Evolutionary conservation across 2,888 invertebrate species (phyloP).

Genomic region (Caenorhabditis virilis): DNA sequence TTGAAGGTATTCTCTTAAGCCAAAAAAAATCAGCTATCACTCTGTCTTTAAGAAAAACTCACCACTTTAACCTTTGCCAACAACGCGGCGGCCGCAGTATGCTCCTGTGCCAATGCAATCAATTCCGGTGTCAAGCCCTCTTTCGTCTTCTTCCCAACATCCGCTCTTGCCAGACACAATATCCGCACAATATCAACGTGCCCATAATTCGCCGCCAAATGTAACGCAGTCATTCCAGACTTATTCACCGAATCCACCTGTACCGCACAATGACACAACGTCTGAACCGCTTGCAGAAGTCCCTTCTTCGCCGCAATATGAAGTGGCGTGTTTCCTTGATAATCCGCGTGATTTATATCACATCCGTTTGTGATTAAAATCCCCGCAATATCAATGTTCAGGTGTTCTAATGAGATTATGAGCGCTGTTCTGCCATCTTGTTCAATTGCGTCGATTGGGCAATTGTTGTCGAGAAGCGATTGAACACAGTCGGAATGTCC

Average conservation of each 20-base stretch:
- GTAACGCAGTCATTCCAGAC: constrained; percentile 73
- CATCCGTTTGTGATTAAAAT: constrained; percentile 75
- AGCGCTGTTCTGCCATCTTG: constrained; percentile 74
- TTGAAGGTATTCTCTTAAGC: too few species aligned
- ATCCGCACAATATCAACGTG: constrained; percentile 78
- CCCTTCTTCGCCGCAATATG: constrained; percentile 75
- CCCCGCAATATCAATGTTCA: constrained; percentile 73
- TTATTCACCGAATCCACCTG: constrained; percentile 76
- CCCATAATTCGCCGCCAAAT: constrained; percentile 78
- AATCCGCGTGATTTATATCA: constrained; percentile 72
- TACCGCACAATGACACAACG: constrained; percentile 75
- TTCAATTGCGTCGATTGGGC: constrained; percentile 72
- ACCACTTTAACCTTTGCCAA: constrained; percentile 76
- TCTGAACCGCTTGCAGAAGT: constrained; percentile 73
- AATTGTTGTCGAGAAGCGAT: constrained; percentile 72
- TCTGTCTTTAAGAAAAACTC: too few species aligned
- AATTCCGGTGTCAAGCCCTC: constrained; percentile 80
- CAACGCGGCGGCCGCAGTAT: constrained; percentile 77
- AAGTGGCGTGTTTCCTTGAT: constrained; percentile 75
- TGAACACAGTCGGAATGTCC: constrained; percentile 73
- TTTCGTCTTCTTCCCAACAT: constrained; percentile 65
- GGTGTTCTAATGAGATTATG: constrained; percentile 74
- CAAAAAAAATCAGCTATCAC: too few species aligned
- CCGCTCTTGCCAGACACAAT: constrained; percentile 78
- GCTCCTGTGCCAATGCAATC: constrained; percentile 79